These are phyloP conservation scores for Sphaerophoria taeniata DNA, from an alignment of 2,888 invertebrate genomes.

Conservation along the genomic window DNA sequence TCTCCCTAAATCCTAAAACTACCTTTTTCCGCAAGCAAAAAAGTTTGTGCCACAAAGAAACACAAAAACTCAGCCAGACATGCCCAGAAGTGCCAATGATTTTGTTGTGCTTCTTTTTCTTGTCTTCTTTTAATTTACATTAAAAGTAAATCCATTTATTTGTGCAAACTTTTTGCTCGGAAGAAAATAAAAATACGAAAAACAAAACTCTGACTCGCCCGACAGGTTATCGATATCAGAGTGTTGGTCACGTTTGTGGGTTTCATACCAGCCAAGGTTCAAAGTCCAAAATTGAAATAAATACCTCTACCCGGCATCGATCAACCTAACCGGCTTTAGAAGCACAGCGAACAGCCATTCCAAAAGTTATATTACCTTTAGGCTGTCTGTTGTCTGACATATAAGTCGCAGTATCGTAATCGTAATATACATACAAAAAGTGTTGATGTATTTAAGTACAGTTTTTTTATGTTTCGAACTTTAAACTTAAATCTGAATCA, in stretches of 20 bases:
- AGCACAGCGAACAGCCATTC: slow-evolving; percentile 16
- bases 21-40: background rate
- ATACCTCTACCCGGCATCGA: slow-evolving; percentile 48
- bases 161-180: slow-evolving; percentile 22
- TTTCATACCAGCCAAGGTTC: slow-evolving; percentile 47
- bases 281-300: slow-evolving; percentile 50
- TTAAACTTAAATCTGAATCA: slow-evolving; percentile 4
- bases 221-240: slow-evolving; percentile 69
- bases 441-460: background rate
- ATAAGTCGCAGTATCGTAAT: background rate
- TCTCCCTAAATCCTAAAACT: background rate
- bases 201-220: slow-evolving; percentile 42
- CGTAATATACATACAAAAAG: background rate
- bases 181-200: background rate
- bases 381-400: slow-evolving; percentile 1
- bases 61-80: slow-evolving; percentile 38
- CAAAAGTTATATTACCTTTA: background rate
- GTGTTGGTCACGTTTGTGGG: slow-evolving; percentile 35
- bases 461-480: background rate
- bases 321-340: slow-evolving; percentile 41
- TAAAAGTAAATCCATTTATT: slow-evolving; percentile 5
- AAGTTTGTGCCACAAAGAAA: background rate
- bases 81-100: slow-evolving; percentile 38
- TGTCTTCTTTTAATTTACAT: background rate
- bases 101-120: background rate